Evolutionary conservation across 1,140 invertebrate species (phyloP).

Genomic region (Pogonomyrmex californicus): DNA sequence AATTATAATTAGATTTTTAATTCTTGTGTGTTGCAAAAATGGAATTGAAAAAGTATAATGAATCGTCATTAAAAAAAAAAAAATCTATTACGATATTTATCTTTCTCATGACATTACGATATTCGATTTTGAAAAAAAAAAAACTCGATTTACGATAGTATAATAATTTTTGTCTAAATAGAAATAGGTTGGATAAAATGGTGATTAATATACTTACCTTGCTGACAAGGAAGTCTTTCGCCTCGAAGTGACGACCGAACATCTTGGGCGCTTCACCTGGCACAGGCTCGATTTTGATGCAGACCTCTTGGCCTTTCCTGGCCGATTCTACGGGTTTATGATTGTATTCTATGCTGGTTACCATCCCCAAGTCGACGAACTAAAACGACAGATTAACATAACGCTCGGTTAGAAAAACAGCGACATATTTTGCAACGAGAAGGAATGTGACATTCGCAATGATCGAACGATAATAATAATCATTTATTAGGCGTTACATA

Average conservation of each 20-base stretch:
- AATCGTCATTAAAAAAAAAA: neutral
- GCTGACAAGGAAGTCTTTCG: slow-evolving; percentile 97
- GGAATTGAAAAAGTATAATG: neutral
- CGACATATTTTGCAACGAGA: neutral
- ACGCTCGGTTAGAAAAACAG: slow-evolving; percentile 17
- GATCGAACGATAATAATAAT: neutral
- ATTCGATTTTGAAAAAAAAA: neutral
- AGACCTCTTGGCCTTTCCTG: slow-evolving; percentile 98
- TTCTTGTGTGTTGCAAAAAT: neutral
- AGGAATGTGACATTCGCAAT: neutral
- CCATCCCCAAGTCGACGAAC: slow-evolving; percentile 97
- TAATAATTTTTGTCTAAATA: neutral
- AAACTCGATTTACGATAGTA: neutral
- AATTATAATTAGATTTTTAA: neutral
- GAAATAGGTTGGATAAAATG: neutral
- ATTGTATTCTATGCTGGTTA: slow-evolving; percentile 97
- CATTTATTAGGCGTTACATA: neutral
- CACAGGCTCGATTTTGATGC: slow-evolving; percentile 98
- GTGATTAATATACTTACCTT: slow-evolving; percentile 91
- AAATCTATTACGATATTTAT: neutral
- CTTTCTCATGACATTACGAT: neutral
- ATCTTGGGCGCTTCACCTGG: slow-evolving; percentile 99
- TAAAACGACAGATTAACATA: slow-evolving; percentile 86
- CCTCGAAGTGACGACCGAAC: slow-evolving; percentile 99
- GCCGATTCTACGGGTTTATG: slow-evolving; percentile 97